These are phyloP conservation scores for Zaprionus lineosus DNA, from an alignment of 2,888 invertebrate genomes.

Conservation along the genomic window DNA sequence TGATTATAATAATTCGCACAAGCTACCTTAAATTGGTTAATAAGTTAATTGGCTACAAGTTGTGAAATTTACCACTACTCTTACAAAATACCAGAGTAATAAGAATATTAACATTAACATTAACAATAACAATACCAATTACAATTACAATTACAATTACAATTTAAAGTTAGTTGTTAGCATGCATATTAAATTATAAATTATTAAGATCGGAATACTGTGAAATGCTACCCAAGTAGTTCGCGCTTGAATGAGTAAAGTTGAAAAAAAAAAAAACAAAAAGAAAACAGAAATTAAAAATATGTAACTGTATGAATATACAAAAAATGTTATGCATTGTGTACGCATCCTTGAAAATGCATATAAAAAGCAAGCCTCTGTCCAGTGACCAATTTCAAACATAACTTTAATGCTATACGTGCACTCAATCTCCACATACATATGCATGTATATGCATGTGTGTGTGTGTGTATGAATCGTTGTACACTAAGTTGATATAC, in stretches of 20 bases:
- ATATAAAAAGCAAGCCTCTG: conserved; percentile 20
- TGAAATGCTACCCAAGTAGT: conserved; percentile 42
- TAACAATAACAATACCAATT: conserved; percentile 28
- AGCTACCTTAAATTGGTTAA: conserved; percentile 70
- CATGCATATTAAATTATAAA: conserved; percentile 45
- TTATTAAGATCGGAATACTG: conserved; percentile 25
- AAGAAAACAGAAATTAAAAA: no score
- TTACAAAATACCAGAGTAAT: conserved; percentile 22
- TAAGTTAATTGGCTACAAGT: conserved; percentile 67
- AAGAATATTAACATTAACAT: no score
- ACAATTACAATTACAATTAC: conserved; percentile 54
- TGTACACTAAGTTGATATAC: conserved; percentile 38
- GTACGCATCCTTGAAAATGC: no score
- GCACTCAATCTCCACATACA: conserved; percentile 7
- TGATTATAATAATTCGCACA: conserved; percentile 58
- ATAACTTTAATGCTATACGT: conserved; percentile 13
- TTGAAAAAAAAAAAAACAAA: conserved; percentile 1
- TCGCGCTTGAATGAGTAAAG: conserved; percentile 7
- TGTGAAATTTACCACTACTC: conserved; percentile 57
- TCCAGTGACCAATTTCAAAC: conserved; percentile 49
- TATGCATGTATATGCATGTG: conserved; percentile 6
- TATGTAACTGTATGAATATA: conserved; percentile 9
- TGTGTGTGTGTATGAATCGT: conserved; percentile 14
- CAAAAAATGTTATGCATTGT: no score
- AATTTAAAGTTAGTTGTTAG: conserved; percentile 70